Base-by-base conservation (phyloP, 2,888 invertebrate species). In the Thymelicus sylvestris region DNA sequence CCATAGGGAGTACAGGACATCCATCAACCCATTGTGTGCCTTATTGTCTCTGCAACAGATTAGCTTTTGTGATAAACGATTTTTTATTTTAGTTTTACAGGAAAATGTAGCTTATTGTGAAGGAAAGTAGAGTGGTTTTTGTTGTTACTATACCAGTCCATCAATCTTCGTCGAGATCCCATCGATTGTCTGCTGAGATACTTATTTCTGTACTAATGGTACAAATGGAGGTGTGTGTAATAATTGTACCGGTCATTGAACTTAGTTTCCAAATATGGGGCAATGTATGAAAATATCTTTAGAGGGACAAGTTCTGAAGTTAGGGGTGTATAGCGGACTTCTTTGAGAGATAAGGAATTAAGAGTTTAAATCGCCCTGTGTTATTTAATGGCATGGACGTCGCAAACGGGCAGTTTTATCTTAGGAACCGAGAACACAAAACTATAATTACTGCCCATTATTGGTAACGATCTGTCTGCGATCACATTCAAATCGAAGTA, bases 81-180 rank as follows among this genome's bases (percentile, higher is more conserved):
- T 15, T 55, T 2, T 39, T 38, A 48, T 57, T 39, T 39, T 10
- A 15, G 13, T 7, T 55, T 68, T 8, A 31, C 15, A 7, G 7
- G 31, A 68, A 19, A 62, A 44, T 62, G 62, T 31, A 19, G 12
- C 31, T 44, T 68, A 57, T 57, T 24, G 66, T 47, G 38, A 44
- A 31, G 24, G 24, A 15, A 31, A 66, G 31, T 57, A 57, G 6
- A 24, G 19, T 24, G 52, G 13, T n/a, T 67, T 61, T 41, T 24
- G 44, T 44, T n/a, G 0, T 41, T 19, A 41, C 10, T 47, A 47
- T 7, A 15, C 5, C 6, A n/a, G 12, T 38, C 48, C 60, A 67
- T 67, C 66, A 67, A 60, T 67, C 66, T 67, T 48, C 66, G 57
- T 67, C 66, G 44, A 39, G 31, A 60, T 63, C 48, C 15, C 41